Evolutionary conservation across 1,140 invertebrate species (phyloP).

Genomic region (Pissodes strobi): DNA sequence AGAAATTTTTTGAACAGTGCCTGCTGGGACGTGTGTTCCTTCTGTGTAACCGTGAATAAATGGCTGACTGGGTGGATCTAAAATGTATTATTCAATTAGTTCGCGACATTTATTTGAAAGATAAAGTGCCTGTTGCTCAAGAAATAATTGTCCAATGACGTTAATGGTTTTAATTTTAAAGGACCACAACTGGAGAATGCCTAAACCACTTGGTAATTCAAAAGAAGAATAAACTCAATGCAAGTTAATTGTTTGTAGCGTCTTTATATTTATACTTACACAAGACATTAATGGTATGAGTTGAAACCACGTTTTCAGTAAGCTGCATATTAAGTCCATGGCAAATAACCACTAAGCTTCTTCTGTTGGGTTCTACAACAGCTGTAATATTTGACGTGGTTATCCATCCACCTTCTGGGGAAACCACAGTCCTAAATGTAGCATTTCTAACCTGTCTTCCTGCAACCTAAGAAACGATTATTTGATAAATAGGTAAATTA

Average conservation of each 20-base stretch:
- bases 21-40: conserved; percentile 77
- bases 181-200: too few species aligned
- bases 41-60: conserved; percentile 86
- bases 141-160: too few species aligned
- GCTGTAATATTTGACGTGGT: conserved; percentile 88
- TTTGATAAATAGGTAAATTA: too few species aligned
- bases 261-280: too few species aligned
- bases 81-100: too few species aligned
- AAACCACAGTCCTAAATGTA: conserved; percentile 67
- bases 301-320: conserved; percentile 83
- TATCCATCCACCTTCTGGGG: conserved; percentile 80
- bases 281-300: conserved; percentile 87
- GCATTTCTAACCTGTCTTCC: conserved; percentile 72
- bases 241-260: too few species aligned
- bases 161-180: too few species aligned
- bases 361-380: conserved; percentile 73
- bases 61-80: conserved; percentile 91
- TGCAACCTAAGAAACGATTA: conserved; percentile 57
- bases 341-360: conserved; percentile 82
- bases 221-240: too few species aligned
- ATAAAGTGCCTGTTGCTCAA: too few species aligned
- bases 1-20: conserved; percentile 82
- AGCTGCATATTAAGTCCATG: conserved; percentile 84
- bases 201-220: too few species aligned
- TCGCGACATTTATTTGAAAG: too few species aligned